Base-by-base conservation (phyloP, 1,140 invertebrate genomes). In the Temnothorax curvispinosus region DNA sequence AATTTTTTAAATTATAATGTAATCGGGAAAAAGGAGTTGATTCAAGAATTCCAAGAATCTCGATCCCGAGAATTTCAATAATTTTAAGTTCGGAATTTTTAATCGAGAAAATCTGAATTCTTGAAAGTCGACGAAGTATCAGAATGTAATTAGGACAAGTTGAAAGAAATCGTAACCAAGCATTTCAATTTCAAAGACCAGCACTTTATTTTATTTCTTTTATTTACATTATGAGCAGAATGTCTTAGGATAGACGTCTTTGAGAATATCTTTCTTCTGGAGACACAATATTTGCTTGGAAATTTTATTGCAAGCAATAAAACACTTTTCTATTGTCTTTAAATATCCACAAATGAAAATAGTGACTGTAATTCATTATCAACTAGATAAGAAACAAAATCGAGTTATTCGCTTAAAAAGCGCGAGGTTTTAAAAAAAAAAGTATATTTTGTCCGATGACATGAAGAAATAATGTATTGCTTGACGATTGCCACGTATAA, bases 401-500 rank as follows among this genome's bases (percentile, higher is more conserved):
- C 18, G 3, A 44, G 4, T 62, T 77, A 5, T 15, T 9, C 1
- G 21, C 0, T 15, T 9, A 7, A 44, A 27, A 76, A 21, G 6
- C 21, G 21, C 2, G 8, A 13, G n/a, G 11, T 64, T 3, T 1
- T 13, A 5, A 15, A 32, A 75, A 54, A 54, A 65, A 72, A 74
- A 13, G 32, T 44, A 9, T 13, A 65, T 56, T 38, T 13, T 18
- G 11, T 5, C 9, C n/a, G 44, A 67, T 27, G 13, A 7, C n/a
- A 5, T 3, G 2, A 67, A 15, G 2, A 65, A 18, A 80, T 78
- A 78, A 47, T 47, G 27, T 8, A 15, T 32, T 32, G 8, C n/a
- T 32, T 56, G 54, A 21, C 15, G 7, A 13, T 67, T 13, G 2
- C 47, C 74, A 87, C 80, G 86, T 88, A 41, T 5, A 87, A 21